phyloP scores from a whole-genome alignment of 2,113 vertebrate species.

The Stegastes partitus region DNA sequence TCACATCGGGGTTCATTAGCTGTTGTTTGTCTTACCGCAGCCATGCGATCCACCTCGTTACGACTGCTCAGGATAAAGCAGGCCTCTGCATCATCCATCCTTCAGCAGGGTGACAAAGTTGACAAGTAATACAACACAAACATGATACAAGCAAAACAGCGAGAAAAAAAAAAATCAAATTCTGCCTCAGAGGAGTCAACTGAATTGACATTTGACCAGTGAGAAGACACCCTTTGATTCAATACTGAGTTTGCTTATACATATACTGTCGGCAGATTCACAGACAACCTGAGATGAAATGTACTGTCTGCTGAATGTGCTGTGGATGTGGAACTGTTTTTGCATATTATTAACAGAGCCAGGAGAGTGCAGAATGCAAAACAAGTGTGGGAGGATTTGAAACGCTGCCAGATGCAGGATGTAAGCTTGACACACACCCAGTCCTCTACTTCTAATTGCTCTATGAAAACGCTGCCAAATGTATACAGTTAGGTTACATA shows the following conservation, averaged over 20 bases:
- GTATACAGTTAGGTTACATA: conserved; percentile 41
- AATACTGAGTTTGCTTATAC: background rate
- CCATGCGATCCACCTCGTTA: conserved; percentile 95
- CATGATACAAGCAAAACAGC: background rate
- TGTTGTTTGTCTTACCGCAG: conserved; percentile 89
- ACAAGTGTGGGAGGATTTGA: conserved; percentile 76
- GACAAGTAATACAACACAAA: conserved; percentile 23
- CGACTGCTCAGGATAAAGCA: conserved; percentile 98
- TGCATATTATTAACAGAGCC: conserved; percentile 67
- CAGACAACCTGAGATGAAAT: conserved; percentile 22
- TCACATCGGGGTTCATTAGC: background rate
- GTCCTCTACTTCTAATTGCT: conserved; percentile 56
- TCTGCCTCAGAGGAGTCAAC: background rate
- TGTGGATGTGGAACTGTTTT: conserved; percentile 41
- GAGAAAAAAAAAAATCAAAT: background rate
- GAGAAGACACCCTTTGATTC: conserved; percentile 4
- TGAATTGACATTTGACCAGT: background rate
- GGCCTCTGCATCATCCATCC: conserved; percentile 97
- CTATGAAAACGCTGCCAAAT: conserved; percentile 46
- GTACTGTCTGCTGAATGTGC: conserved; percentile 15
- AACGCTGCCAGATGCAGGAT: conserved; percentile 57
- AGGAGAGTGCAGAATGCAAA: conserved; percentile 62
- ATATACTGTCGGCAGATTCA: background rate
- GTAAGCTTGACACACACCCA: conserved; percentile 57
- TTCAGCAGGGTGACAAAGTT: conserved; percentile 69